Evolutionary conservation across 2,113 vertebrate genomes (phyloP), one percentile per base, ranked within the genome.

Genomic region (Vireo altiloquus): DNA sequence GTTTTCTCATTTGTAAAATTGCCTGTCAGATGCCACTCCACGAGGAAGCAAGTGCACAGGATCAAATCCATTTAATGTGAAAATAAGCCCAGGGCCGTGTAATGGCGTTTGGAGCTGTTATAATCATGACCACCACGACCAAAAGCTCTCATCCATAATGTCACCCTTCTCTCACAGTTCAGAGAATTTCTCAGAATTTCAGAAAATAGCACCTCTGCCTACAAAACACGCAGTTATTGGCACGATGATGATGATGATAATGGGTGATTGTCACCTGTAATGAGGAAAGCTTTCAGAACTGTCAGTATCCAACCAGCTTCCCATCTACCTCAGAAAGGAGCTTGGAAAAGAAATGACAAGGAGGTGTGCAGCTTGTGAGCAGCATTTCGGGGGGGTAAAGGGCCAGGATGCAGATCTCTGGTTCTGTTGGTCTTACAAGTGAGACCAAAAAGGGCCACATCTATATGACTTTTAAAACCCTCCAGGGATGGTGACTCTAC

Each of bases 171-270:
- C 92, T 83, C 93, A 16, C 1, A 70, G 79, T 12, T 91, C 94
- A 93, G 78, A 87, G 75, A 9, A 57, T 72, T 88, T 83, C 90
- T 90, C 93, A 86, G 82, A 83, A 94, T 94, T 93, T 84, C 59
- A 95, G 69, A 95, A 92, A 93, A 95, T 84, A 92, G 72, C 94
- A 88, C 56, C 54, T 86, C 90, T 91, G 75, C 95, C 95, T 92
- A 83, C 90, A 88, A 94, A 92, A 77, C 80, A 63, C 92, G 77
- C 90, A 78, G 89, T 94, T 88, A 93, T 63, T 2, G 0, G 86
- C 85, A 83, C 24, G 11, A 23, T 65, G 87, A 35, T 74, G 82
- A 81, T 82, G 87, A 75, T 87, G 92, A 72, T 74, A 90, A 88
- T 65, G 70, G 82, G 47, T 85, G 93, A 96, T 65, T 95, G 95